A percentile compares a stretch with the other conserved stretches of the same genome.
These are phyloP conservation scores for Orthosia cruda DNA, from an alignment of 2,888 invertebrate genomes.

Conservation along the genomic window DNA sequence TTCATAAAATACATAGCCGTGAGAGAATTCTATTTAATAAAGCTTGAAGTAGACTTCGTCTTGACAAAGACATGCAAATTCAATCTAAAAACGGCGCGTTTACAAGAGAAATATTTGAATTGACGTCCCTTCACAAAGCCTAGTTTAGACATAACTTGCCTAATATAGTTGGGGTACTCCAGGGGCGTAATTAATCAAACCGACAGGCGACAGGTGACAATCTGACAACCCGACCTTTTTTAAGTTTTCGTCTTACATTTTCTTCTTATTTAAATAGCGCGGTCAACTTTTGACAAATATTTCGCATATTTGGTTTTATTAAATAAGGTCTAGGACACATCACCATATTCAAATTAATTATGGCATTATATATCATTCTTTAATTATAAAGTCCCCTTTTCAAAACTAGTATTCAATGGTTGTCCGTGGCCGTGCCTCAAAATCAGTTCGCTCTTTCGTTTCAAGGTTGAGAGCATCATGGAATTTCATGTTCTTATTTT, in stretches of 20 bases:
- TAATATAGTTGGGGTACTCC: neutral
- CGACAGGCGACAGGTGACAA: neutral
- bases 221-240: neutral
- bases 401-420: conserved; percentile 9
- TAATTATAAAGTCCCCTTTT: conserved; percentile 3
- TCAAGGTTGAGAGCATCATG: conserved; percentile 71
- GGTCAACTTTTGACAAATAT: neutral
- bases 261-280: neutral
- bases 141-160: neutral
- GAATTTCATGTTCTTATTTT: conserved; percentile 75
- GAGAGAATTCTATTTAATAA: neutral
- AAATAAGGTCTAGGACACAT: neutral
- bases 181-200: neutral
- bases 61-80: conserved; percentile 6
- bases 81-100: neutral
- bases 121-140: conserved; percentile 2
- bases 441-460: conserved; percentile 54
- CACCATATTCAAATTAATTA: neutral
- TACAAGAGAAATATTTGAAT: neutral
- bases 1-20: neutral
- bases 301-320: too few species aligned
- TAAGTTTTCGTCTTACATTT: neutral
- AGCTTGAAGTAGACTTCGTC: neutral
- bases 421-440: conserved; percentile 41
- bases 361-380: neutral